Evolutionary conservation across 2,113 vertebrate genomes (phyloP), one percentile per base, ranked within the genome.

Genomic region (Ictidomys tridecemlineatus): DNA sequence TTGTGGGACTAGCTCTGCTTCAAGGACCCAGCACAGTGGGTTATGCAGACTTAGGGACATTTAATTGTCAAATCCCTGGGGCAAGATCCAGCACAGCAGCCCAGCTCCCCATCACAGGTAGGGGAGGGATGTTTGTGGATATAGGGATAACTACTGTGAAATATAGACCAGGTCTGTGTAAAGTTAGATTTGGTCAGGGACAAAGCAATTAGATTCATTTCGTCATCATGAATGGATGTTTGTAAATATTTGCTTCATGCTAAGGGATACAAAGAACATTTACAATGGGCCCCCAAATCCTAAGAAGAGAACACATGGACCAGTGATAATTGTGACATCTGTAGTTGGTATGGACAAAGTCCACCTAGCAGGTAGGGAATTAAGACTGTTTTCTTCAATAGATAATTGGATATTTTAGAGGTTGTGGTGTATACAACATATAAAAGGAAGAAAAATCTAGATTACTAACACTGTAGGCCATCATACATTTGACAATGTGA

Each of bases 231-330:
- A 85, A 72, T 9, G 8, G 37, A 79, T 30, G 45, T 69, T 93
- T 96, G 37, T 45, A 70, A 95, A 88, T 82, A 93, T 79, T 86
- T 90, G 51, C 58, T 85, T 39, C 37, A 2, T 91, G 28, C 82
- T 78, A 22, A 89, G 4, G 28, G 37, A 73, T 77, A 76, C 58
- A 39, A 39, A 90, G 37, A 85, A 22, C 34, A 51, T 86, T 97
- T 12, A 80, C 74, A 85, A 58, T 6, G 8, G 26, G 28, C 2
- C 24, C 69, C 78, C 8, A 10, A 53, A 39, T 67, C 34, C 63
- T 69, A 96, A 95, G 42, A 58, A 76, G 82, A 53, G 58, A 77
- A n/a, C 2, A 6, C 30, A 2, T 4, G 5, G 34, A 42, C 53
- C 87, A 73, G 28, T 37, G 17, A 72, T 13, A 22, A 22, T 48